Conservation (phyloP, 2,113 vertebrate species). For the Jacana jacana region DNA sequence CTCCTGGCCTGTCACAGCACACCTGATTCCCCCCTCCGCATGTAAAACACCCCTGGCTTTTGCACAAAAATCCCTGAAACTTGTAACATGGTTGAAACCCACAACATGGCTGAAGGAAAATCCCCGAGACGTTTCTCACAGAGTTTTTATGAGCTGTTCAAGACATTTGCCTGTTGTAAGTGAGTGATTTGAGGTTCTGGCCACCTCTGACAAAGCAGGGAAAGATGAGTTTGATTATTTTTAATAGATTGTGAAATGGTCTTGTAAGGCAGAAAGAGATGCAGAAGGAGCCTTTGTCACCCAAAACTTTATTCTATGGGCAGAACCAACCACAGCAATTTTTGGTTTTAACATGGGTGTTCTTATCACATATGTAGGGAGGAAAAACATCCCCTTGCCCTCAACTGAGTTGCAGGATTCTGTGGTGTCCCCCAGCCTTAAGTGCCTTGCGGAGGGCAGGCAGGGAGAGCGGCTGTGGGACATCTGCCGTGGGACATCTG, state of each 20-base stretch:
- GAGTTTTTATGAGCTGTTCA: neutral
- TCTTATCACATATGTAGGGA: rapidly evolving
- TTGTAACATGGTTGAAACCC: no score
- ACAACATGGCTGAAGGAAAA: no score
- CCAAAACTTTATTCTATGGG: neutral
- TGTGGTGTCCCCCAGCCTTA: rapidly evolving
- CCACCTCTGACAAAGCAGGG: neutral
- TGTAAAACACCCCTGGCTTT: no score
- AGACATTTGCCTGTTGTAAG: neutral
- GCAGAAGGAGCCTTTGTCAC: neutral
- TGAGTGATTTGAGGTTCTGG: neutral
- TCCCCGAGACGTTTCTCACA: no score
- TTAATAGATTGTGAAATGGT: neutral
- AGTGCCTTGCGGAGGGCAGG: rapidly evolving
- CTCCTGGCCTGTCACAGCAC: no score
- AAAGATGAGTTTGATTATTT: neutral
- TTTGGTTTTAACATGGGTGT: neutral
- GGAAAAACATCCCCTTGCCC: neutral
- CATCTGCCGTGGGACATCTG: no score
- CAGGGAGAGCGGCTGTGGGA: neutral
- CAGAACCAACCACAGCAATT: neutral
- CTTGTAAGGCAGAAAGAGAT: neutral
- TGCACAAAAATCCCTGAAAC: no score
- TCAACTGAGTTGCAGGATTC: rapidly evolving
- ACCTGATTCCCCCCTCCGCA: no score